Evolutionary conservation across 2,888 invertebrate species (phyloP).

Genomic region (Oegoconia quadripuncta): DNA sequence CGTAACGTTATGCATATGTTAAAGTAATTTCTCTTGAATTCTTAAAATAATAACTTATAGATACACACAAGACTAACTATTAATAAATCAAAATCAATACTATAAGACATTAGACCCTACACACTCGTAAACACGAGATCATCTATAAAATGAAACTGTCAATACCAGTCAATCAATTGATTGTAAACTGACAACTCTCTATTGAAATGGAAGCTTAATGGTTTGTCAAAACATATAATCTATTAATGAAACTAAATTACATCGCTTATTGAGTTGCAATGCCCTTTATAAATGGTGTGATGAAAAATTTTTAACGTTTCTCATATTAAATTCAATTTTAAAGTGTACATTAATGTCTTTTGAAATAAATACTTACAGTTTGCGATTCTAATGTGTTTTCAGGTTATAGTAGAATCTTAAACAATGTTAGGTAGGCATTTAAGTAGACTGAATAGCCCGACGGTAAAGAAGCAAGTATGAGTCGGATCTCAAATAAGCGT

Average conservation of each 20-base stretch:
- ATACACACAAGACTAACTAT: constrained; percentile 16
- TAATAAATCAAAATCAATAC: constrained; percentile 35
- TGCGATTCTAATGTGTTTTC: too few relatives aligned
- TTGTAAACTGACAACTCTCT: constrained; percentile 50
- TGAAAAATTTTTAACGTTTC: constrained; percentile 44
- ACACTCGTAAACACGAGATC: constrained; percentile 64
- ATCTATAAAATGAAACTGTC: constrained; percentile 64
- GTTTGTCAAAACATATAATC: constrained; percentile 74
- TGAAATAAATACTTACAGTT: too few relatives aligned
- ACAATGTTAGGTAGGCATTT: too few relatives aligned
- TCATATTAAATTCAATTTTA: constrained; percentile 36
- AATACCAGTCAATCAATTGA: constrained; percentile 51
- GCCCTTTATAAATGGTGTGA: constrained; percentile 63
- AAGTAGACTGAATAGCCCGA: too few relatives aligned
- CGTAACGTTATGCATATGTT: too few relatives aligned
- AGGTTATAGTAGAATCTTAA: too few relatives aligned
- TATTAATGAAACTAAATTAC: constrained; percentile 56
- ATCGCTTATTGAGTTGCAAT: constrained; percentile 35
- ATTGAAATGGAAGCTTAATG: constrained; percentile 53
- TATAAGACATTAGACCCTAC: constrained; percentile 44
- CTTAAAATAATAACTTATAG: too few relatives aligned
- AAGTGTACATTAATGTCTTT: too few relatives aligned
- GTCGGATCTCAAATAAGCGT: too few relatives aligned
- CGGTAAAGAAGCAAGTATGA: too few relatives aligned
- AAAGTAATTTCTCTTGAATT: too few relatives aligned